Evolutionary conservation across 2,113 vertebrate species (phyloP).

Genomic region (Chunga burmeisteri): DNA sequence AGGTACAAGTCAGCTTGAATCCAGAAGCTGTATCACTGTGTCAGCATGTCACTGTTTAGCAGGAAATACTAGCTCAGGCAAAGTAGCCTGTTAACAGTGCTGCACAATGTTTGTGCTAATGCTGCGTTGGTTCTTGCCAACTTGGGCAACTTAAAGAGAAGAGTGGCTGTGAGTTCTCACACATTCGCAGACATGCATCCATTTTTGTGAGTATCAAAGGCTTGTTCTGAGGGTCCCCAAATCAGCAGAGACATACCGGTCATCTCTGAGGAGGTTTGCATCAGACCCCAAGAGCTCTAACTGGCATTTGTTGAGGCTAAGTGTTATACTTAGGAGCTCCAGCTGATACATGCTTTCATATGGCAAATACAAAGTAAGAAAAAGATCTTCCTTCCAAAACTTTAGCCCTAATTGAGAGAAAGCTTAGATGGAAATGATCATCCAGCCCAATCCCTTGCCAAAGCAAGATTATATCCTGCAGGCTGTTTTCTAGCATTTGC

Average conservation of each 20-base stretch:
- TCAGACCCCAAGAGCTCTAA: neutral
- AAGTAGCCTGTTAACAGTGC: neutral
- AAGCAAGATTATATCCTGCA: conserved; percentile 34
- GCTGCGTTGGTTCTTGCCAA: neutral
- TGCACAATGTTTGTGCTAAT: neutral
- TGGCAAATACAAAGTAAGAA: neutral
- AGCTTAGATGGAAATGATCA: conserved; percentile 40
- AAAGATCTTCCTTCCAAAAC: neutral
- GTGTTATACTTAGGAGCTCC: neutral
- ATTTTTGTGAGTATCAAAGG: neutral
- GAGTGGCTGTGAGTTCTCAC: neutral
- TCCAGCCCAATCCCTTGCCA: conserved; percentile 16
- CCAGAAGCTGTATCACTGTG: neutral
- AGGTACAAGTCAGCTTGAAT: neutral
- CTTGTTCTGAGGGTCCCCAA: neutral
- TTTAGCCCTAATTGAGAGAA: neutral
- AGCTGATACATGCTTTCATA: neutral
- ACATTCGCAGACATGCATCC: neutral
- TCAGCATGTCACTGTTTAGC: neutral
- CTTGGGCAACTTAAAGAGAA: neutral
- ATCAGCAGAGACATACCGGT: neutral
- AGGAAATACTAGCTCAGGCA: neutral
- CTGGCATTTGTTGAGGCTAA: neutral
- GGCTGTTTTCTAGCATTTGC: conserved; percentile 40
- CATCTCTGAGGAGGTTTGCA: neutral